Conservation (phyloP, 2,888 invertebrate genomes). For the Aphelenchoides bicaudatus region DNA sequence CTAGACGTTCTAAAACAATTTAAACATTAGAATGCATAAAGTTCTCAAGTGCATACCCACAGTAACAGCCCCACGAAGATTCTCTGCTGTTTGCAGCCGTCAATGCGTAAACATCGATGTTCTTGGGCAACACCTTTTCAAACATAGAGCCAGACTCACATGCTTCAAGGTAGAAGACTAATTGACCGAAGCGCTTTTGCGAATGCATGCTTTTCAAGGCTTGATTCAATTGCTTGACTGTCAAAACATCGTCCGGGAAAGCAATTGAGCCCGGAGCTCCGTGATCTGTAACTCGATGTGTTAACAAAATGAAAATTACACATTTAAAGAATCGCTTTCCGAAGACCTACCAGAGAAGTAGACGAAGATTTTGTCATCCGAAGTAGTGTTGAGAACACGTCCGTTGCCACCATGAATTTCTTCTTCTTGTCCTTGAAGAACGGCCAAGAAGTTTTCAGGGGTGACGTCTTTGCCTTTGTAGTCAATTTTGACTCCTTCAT, state of each 20-base stretch:
- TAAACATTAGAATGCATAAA: too few species aligned
- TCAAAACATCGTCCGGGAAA: conserved; percentile 38
- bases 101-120: conserved; percentile 67
- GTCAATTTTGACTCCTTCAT: conserved; percentile 66
- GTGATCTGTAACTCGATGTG: background rate
- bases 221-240: conserved; percentile 61
- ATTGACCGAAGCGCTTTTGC: conserved; percentile 63
- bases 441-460: conserved; percentile 66
- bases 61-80: conserved; percentile 68
- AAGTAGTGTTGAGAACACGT: conserved; percentile 10
- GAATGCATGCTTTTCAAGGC: conserved; percentile 63
- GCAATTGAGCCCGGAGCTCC: conserved; percentile 10
- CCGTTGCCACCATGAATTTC: conserved; percentile 64
- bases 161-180: conserved; percentile 69
- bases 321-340: too few species aligned
- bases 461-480: conserved; percentile 66
- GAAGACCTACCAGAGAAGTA: conserved; percentile 4
- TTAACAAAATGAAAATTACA: background rate
- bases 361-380: background rate
- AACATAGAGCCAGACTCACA: conserved; percentile 70
- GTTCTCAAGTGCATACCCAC: too few species aligned
- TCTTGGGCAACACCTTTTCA: conserved; percentile 64
- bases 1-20: conserved; percentile 62
- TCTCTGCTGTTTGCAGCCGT: conserved; percentile 68
- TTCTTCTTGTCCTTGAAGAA: conserved; percentile 65